Evolutionary conservation across 2,113 vertebrate species (phyloP).

Genomic region (Lagopus leucura): DNA sequence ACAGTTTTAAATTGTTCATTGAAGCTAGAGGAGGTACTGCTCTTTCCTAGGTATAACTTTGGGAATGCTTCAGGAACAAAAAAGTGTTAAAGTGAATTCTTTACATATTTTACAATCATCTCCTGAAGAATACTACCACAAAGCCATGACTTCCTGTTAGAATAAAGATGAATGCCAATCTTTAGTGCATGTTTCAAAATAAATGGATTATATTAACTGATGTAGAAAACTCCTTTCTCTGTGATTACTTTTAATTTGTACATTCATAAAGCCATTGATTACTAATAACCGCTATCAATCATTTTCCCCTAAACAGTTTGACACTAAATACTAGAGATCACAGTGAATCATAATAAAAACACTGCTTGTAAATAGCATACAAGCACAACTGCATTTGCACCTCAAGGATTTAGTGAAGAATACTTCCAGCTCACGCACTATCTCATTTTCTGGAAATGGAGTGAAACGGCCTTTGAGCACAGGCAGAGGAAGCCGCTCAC

Average conservation of each 20-base stretch:
- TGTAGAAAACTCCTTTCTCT: neutral
- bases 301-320: constrained; percentile 3
- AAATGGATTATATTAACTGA: constrained; percentile 38
- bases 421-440: neutral
- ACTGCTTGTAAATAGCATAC: neutral
- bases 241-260: constrained; percentile 62
- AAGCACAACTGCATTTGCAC: neutral
- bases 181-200: constrained; percentile 26
- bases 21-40: neutral
- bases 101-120: neutral
- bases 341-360: neutral
- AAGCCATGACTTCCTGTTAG: neutral
- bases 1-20: neutral
- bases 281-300: constrained; percentile 52
- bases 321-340: constrained; percentile 26
- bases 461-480: neutral
- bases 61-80: neutral
- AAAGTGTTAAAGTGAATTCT: neutral
- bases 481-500: neutral
- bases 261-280: constrained; percentile 37
- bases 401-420: constrained; percentile 28
- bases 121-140: neutral
- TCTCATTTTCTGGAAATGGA: constrained; percentile 1
- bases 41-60: neutral
- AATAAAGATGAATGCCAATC: constrained; percentile 16